phyloP scores from a whole-genome alignment of 2,888 invertebrate species.

The Odontocerum albicorne region DNA sequence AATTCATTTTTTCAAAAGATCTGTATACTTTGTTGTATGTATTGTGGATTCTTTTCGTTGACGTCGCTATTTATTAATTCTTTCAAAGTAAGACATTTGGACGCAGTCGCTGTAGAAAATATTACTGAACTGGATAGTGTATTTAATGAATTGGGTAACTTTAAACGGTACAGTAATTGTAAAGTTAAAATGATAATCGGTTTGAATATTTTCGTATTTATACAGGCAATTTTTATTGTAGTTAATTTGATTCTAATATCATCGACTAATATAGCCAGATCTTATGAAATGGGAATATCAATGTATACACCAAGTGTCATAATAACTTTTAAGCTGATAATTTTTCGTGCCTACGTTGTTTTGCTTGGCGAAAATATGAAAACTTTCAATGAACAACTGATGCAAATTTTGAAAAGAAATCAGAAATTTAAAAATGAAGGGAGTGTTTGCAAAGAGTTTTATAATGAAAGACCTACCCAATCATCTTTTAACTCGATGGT shows the following conservation, averaged over 20 bases:
- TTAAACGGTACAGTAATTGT: background rate
- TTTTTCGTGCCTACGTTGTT: background rate
- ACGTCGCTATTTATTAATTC: background rate
- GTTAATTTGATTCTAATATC: background rate
- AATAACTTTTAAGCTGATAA: background rate
- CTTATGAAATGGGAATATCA: background rate
- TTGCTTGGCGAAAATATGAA: background rate
- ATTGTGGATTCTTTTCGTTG: background rate
- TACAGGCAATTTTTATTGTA: background rate
- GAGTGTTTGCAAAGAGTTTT: background rate
- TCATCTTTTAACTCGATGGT: background rate
- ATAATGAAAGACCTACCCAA: background rate
- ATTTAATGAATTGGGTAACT: background rate
- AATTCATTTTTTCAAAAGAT: background rate
- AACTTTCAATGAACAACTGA: background rate
- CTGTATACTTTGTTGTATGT: background rate
- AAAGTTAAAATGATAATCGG: background rate
- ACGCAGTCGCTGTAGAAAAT: background rate
- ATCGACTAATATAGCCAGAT: background rate
- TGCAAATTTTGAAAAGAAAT: background rate
- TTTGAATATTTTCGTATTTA: background rate
- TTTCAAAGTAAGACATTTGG: background rate
- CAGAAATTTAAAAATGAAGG: background rate
- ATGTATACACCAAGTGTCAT: constrained; percentile 1
- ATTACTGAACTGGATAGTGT: background rate